A percentile compares a stretch with the other conserved stretches of the same genome.
Evolutionary conservation across 2,113 vertebrate genomes (phyloP).

Genomic region (Myxocyprinus asiaticus): DNA sequence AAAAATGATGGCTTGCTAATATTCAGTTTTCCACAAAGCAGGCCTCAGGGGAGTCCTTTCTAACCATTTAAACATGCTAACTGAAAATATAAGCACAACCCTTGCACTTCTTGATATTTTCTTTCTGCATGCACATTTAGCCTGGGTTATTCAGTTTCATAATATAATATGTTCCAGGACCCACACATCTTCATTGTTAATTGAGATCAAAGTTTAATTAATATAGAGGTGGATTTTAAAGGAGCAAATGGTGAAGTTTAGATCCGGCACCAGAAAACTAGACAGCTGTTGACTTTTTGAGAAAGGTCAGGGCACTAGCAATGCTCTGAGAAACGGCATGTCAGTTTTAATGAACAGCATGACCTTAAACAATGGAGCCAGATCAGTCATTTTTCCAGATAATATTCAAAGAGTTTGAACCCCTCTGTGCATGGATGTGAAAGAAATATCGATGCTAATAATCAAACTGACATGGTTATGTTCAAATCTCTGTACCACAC

Average conservation of each 20-base stretch:
- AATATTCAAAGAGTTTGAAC: slow-evolving; percentile 55
- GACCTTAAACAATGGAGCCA: slow-evolving; percentile 74
- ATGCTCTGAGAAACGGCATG: slow-evolving; percentile 64
- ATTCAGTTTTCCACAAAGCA: not conserved
- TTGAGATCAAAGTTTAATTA: slow-evolving; percentile 66
- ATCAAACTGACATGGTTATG: slow-evolving; percentile 15
- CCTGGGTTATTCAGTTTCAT: not conserved
- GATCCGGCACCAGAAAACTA: slow-evolving; percentile 54
- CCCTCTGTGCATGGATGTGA: slow-evolving; percentile 33
- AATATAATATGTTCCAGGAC: not conserved
- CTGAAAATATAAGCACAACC: not conserved
- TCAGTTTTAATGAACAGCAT: slow-evolving; percentile 75
- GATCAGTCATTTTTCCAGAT: slow-evolving; percentile 64
- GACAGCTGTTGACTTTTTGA: slow-evolving; percentile 65
- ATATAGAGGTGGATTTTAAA: slow-evolving; percentile 48
- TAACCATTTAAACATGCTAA: no score
- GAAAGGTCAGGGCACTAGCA: slow-evolving; percentile 70
- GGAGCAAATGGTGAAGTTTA: slow-evolving; percentile 53
- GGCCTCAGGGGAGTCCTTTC: no score
- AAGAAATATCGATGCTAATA: not conserved
- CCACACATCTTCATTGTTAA: slow-evolving; percentile 50
- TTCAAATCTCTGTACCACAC: slow-evolving; percentile 4
- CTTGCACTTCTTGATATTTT: slow-evolving; percentile 4
- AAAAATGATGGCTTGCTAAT: slow-evolving; percentile 15
- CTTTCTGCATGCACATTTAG: not conserved